Evolutionary conservation across 2,113 vertebrate genomes (phyloP), one percentile per base, ranked within the genome.

Genomic region (Pelecanoides urinatrix): DNA sequence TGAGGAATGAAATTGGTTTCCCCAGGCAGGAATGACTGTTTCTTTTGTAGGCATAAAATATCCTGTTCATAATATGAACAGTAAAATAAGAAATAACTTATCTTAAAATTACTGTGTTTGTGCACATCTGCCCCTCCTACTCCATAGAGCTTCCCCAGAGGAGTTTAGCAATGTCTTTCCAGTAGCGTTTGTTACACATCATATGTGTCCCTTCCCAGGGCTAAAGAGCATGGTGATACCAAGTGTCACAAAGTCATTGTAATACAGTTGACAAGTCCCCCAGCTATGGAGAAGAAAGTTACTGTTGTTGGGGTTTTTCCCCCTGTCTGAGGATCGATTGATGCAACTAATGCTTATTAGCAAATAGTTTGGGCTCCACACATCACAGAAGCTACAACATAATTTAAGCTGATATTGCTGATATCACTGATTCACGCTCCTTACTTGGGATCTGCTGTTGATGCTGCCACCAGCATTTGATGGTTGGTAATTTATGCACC

Each of bases 1-100:
- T 92, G 78, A 95, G n/a, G 76, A 96, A 94, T 80, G 5, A 94
- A 95, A 84, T 84, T 32, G 30, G 30, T 63, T 91, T 92, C 42
- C 25, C 7, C 25, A 34, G 15, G n/a, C 17, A 88, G 40, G 32
- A 95, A 75, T 61, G 15, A 73, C 38, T 52, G 22, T 75, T 85
- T 79, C 34, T 78, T 87, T 74, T 45, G 22, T 29, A 70, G 10
- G 40, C 22, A 63, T 63, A 49, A 87, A 65, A 9, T 50, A 74
- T 59, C 11, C 49, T 88, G 29, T 44, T 87, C 42, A 32, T 49
- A 85, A 36, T 3, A 38, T 22, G 38, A 92, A 20, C 6, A 75
- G 23, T 34, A 77, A 85, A 71, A 7, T 27, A 49, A 49, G 30
- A 81, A 92, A 73, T 67, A 38, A 70, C 16, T 86, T 71, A 6